Base-by-base conservation (phyloP, 1,140 invertebrate genomes). In the Platorchestia sp. region DNA sequence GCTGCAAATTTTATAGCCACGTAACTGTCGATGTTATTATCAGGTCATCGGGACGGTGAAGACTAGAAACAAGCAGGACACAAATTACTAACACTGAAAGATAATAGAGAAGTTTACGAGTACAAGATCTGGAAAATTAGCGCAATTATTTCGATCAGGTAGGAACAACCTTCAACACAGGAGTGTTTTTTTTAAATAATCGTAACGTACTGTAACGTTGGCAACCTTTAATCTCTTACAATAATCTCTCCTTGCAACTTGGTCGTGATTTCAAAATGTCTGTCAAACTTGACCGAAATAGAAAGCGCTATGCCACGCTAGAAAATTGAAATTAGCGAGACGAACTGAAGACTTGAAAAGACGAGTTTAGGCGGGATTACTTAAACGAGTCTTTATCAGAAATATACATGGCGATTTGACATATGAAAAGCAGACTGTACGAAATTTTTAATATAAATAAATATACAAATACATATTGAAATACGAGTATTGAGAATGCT, bases 21-120 rank as follows among this genome's bases (percentile, higher is more conserved):
- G 59, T 75, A 19, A 75, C 59, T 19, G 14, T 14, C 43, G 43
- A 89, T 42, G 87, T 89, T 89, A 5, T 22, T 89, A 42, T 89
- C 87, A 89, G 87, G n/a, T 89, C 41, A 42, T 5, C n/a, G 36
- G 91, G 45, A 44, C 44, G 19, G 91, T 93, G 91, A 93, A 44
- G 91, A 44, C 91, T 95, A 86, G 95, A 86, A 96, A 47, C 95
- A 95, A 96, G 95, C 95, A 96, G 91, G 91, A 93, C 95, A 95
- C 96, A 95, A 95, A 86, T 91, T 95, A 51, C 91, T 93, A 40
- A 93, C 91, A 93, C 91, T 93, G 91, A 93, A 47, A 93, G 45
- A 93, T 93, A 93, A 91, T 10, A 44, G 87, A 90, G 41, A 93
- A 89, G 87, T 89, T 93, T 47, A 47, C 91, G 45, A 44, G 91